These are phyloP conservation scores for Norana najaformis DNA, from an alignment of 2,888 invertebrate species.

Conservation along the genomic window DNA sequence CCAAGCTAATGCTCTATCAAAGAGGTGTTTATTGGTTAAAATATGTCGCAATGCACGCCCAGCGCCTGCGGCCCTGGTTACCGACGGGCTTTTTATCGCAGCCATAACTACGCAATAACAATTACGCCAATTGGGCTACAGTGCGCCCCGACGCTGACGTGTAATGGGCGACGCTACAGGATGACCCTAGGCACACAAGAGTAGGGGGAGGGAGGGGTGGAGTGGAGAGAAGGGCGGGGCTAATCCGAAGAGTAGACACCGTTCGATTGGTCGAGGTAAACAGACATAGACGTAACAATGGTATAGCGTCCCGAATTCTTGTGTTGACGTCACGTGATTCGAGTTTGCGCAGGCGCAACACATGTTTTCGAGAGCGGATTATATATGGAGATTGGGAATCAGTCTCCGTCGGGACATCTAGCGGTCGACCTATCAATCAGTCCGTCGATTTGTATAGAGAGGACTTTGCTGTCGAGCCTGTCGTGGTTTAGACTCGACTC, in stretches of 20 bases:
- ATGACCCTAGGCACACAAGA: conserved; percentile 2
- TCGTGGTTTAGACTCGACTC: background rate
- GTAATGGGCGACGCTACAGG: background rate
- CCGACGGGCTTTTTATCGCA: background rate
- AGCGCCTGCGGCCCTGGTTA: background rate
- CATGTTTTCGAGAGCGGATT: conserved; percentile 7
- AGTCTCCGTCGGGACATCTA: background rate
- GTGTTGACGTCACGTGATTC: conserved; percentile 7
- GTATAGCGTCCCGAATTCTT: background rate
- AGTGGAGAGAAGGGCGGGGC: background rate
- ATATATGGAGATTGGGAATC: conserved; percentile 5
- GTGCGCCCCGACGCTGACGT: background rate
- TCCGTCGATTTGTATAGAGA: background rate
- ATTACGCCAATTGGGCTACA: conserved; percentile 10
- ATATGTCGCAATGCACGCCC: background rate
- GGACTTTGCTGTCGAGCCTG: no score
- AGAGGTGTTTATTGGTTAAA: conserved; percentile 8
- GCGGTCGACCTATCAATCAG: background rate
- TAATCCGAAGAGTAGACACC: background rate
- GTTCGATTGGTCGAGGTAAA: background rate
- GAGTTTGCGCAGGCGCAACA: conserved; percentile 7
- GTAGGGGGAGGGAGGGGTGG: background rate
- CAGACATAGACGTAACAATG: background rate
- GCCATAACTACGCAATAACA: conserved; percentile 13
- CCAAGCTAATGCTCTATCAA: background rate